phyloP scores from a whole-genome alignment of 2,888 invertebrate genomes.

The Elysia crispata region DNA sequence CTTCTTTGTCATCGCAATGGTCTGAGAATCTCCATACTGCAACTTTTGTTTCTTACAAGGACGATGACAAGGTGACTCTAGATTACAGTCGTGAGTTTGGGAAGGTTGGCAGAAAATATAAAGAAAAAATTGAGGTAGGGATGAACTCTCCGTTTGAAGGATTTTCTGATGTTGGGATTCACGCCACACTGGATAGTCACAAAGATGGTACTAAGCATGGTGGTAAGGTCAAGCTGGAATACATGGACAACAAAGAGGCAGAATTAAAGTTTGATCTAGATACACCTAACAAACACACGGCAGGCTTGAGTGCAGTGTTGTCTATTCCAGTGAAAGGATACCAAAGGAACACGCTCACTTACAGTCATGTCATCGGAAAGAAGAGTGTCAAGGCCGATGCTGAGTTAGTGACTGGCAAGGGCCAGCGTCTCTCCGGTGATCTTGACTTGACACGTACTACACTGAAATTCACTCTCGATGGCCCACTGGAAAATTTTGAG shows the following conservation, averaged over 20 bases:
- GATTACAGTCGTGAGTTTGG: not conserved
- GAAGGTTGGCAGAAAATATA: not conserved
- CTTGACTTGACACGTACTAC: constrained; percentile 33
- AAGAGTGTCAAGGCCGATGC: constrained; percentile 41
- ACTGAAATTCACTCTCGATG: constrained; percentile 37
- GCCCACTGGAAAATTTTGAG: constrained; percentile 48
- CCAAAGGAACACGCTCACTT: constrained; percentile 44
- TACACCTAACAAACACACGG: constrained; percentile 26
- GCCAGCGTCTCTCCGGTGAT: constrained; percentile 36
- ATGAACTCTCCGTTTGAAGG: constrained; percentile 46
- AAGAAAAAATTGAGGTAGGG: constrained; percentile 31
- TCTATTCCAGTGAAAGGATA: constrained; percentile 56
- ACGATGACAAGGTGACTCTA: constrained; percentile 32
- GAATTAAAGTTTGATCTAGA: constrained; percentile 34
- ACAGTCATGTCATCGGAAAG: constrained; percentile 26
- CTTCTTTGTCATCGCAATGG: constrained; percentile 32
- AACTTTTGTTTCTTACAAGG: constrained; percentile 16
- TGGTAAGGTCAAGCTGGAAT: constrained; percentile 40
- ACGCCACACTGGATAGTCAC: constrained; percentile 18
- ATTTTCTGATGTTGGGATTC: constrained; percentile 43
- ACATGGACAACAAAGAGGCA: constrained; percentile 52
- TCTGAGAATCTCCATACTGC: constrained; percentile 1
- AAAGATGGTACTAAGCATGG: not conserved
- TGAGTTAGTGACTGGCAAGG: constrained; percentile 33
- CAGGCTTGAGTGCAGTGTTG: constrained; percentile 45